Conservation (phyloP, 1,140 invertebrate genomes). For the Euura saliciscinereae region DNA sequence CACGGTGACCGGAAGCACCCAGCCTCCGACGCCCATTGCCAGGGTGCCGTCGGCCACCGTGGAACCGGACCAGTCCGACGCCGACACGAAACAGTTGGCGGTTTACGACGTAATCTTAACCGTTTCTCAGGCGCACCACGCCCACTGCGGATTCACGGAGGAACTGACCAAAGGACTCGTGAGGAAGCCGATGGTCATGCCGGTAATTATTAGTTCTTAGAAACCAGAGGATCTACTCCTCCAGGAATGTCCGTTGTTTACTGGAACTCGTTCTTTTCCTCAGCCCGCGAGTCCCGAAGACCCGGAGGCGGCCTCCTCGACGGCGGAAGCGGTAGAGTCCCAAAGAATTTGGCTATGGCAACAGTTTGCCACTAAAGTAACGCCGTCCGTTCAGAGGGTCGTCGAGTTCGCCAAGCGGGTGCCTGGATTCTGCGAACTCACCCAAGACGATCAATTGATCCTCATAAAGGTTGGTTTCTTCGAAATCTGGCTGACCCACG, state of each 20-base stretch:
- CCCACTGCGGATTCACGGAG: conserved; percentile 89
- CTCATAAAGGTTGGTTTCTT: conserved; percentile 96
- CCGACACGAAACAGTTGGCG: conserved; percentile 66
- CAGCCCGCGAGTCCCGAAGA: conserved; percentile 60
- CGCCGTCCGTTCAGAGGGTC: conserved; percentile 87
- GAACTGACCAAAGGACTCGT: conserved; percentile 76
- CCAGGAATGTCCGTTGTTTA: not conserved
- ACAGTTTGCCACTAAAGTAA: conserved; percentile 78
- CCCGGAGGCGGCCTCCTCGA: conserved; percentile 69
- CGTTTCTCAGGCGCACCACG: conserved; percentile 88
- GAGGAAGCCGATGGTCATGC: conserved; percentile 75
- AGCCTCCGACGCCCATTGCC: conserved; percentile 41
- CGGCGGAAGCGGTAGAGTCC: conserved; percentile 69
- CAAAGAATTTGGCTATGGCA: conserved; percentile 79
- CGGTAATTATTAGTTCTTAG: conserved; percentile 56
- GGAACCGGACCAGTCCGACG: conserved; percentile 58
- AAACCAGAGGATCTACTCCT: not conserved
- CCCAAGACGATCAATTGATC: conserved; percentile 93
- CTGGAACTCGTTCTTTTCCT: conserved; percentile 5
- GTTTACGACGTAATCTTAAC: conserved; percentile 87
- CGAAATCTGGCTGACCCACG: conserved; percentile 92
- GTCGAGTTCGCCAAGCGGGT: conserved; percentile 94
- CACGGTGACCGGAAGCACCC: conserved; percentile 32
- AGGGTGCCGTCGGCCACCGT: conserved; percentile 49
- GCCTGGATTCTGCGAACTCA: conserved; percentile 85